A percentile compares a stretch with the other conserved stretches of the same genome.
Conservation (phyloP, 2,797 vertebrate genomes). For the Sarcophilus harrisii region DNA sequence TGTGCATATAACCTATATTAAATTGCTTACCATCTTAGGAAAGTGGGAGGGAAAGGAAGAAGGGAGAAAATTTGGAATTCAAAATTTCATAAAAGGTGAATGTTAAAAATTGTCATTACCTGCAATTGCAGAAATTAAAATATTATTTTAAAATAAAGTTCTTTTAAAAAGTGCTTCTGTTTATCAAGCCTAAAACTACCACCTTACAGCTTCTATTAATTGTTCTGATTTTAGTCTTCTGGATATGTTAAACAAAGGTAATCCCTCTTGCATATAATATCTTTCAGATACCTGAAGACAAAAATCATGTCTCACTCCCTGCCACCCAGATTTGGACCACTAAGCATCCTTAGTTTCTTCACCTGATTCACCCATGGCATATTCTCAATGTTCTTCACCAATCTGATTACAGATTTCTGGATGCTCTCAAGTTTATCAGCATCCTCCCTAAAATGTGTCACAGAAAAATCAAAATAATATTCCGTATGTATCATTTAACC, state of each 20-base stretch:
- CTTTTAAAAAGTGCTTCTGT: not conserved
- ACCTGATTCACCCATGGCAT: not conserved
- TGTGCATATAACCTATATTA: not conserved
- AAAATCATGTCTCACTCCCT: not conserved
- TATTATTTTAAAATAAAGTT: not conserved
- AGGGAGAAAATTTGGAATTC: not conserved
- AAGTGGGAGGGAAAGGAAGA: not conserved
- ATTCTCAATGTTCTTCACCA: not conserved
- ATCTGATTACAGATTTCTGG: not conserved
- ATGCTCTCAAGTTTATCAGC: not conserved
- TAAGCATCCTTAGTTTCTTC: not conserved
- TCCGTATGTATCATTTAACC: not conserved
- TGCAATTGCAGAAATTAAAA: not conserved
- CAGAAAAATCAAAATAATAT: not conserved
- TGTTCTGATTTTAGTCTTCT: not conserved
- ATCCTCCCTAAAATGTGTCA: not conserved
- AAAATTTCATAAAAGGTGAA: not conserved
- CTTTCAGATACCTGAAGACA: not conserved
- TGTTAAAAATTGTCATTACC: not conserved
- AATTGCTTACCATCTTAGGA: not conserved
- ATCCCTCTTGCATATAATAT: not conserved
- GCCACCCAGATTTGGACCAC: not conserved
- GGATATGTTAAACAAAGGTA: not conserved
- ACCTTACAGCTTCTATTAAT: not conserved
- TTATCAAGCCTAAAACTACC: not conserved